Conservation (phyloP, 1,140 invertebrate species). For the Eriosoma lanigerum region DNA sequence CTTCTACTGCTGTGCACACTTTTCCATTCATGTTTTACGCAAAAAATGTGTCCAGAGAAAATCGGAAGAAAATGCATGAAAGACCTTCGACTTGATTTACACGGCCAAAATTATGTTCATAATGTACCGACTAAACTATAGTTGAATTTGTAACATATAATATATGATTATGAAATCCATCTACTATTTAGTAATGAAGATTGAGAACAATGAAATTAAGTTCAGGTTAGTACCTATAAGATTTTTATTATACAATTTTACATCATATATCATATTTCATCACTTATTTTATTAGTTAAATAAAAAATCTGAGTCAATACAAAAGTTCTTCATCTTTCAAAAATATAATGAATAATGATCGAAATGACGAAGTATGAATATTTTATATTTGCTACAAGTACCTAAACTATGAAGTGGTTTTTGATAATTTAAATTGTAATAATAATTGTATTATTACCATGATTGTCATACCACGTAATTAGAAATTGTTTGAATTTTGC, state of each 20-base stretch:
- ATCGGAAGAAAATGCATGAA: conserved; percentile 48
- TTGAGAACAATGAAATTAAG: not conserved
- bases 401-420: no score
- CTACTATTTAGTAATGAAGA: conserved; percentile 16
- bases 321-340: no score
- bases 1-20: not conserved
- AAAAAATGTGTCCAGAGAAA: conserved; percentile 43
- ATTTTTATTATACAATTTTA: not conserved
- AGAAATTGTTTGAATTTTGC: no score
- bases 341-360: no score
- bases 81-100: conserved; percentile 43
- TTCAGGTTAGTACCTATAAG: not conserved
- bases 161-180: conserved; percentile 40
- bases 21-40: conserved; percentile 23
- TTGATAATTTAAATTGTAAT: no score
- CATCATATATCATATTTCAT: not conserved
- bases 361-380: no score
- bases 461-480: no score
- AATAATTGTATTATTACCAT: no score
- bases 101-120: conserved; percentile 30
- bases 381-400: no score
- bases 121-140: not conserved
- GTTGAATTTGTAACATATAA: not conserved
- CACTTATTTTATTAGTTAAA: no score
- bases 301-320: no score